A percentile compares a stretch with the other conserved stretches of the same genome.
Evolutionary conservation across 1,140 invertebrate genomes (phyloP).

Genomic region (Belonocnema kinseyi): DNA sequence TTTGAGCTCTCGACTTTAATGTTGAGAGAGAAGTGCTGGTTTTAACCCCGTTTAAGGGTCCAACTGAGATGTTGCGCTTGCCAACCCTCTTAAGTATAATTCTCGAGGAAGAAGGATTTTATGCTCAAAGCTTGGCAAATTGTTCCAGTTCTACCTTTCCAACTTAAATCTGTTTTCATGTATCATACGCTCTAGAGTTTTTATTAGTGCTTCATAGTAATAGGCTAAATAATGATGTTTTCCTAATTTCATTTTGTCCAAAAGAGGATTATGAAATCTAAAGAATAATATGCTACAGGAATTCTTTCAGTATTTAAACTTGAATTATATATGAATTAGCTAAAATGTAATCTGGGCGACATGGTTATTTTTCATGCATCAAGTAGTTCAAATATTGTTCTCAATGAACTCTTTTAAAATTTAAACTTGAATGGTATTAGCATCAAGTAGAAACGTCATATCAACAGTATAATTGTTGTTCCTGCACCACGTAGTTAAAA

Average conservation of each 20-base stretch:
- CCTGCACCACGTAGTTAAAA: too few species aligned
- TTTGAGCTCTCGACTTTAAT: conserved; percentile 11
- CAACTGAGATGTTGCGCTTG: conserved; percentile 21
- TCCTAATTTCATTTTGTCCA: background rate
- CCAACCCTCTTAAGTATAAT: conserved; percentile 21
- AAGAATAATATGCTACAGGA: too few species aligned
- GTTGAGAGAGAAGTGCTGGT: conserved; percentile 18
- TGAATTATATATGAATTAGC: too few species aligned
- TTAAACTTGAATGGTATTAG: too few species aligned
- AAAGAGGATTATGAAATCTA: too few species aligned
- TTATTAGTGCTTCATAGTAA: background rate
- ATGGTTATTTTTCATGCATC: too few species aligned
- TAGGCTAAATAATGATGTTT: background rate
- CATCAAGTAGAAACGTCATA: too few species aligned
- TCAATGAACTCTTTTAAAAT: too few species aligned
- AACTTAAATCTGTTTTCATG: conserved; percentile 15
- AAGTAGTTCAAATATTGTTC: too few species aligned
- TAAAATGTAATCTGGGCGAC: too few species aligned
- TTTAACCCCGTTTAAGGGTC: conserved; percentile 29
- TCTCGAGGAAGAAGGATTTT: conserved; percentile 20
- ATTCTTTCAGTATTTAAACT: too few species aligned
- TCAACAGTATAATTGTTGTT: too few species aligned
- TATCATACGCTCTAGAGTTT: conserved; percentile 3
- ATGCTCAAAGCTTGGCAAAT: conserved; percentile 21
- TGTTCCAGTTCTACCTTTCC: conserved; percentile 3